Percentiles rank a stretch among this genome's conserved stretches.
Conservation (phyloP, 2,797 vertebrate species). For the Cossypha polioptera region DNA sequence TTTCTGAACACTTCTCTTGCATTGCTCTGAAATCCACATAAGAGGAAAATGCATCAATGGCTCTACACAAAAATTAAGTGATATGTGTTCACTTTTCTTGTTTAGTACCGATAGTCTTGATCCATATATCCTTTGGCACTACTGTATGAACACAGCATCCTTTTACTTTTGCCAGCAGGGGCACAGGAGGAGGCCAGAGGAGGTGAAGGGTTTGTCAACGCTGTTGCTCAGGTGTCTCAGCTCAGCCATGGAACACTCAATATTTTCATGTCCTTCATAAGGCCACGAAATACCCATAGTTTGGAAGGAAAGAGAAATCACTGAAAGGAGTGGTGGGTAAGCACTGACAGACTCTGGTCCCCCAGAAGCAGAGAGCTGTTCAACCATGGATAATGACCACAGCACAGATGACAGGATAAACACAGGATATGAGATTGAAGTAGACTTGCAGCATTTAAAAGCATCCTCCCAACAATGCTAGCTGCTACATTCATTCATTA, state of each 20-base stretch:
- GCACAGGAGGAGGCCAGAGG: neutral
- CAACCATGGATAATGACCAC: slow-evolving; percentile 21
- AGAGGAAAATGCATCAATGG: neutral
- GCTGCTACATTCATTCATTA: slow-evolving; percentile 48
- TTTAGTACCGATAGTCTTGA: neutral
- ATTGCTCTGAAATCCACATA: neutral
- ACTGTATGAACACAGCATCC: neutral
- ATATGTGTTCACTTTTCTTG: neutral
- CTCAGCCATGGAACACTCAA: neutral
- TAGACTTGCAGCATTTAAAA: slow-evolving; percentile 49
- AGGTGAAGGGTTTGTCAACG: neutral
- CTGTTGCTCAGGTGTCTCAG: neutral
- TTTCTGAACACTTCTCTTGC: neutral
- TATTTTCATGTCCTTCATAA: neutral
- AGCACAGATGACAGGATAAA: slow-evolving; percentile 36
- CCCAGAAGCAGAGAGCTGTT: slow-evolving; percentile 20
- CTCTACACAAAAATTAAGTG: neutral
- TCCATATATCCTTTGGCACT: neutral
- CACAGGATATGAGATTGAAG: slow-evolving; percentile 43
- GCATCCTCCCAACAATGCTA: slow-evolving; percentile 2
- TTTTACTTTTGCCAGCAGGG: neutral
- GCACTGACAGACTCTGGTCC: neutral
- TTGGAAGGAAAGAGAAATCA: neutral
- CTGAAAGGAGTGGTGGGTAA: neutral
- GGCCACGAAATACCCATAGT: neutral